Evolutionary conservation across 37 sponge, comb jelly and placozoan species (phyloP), one percentile per base, ranked within the genome.

Genomic region (Halichondria panicea): DNA sequence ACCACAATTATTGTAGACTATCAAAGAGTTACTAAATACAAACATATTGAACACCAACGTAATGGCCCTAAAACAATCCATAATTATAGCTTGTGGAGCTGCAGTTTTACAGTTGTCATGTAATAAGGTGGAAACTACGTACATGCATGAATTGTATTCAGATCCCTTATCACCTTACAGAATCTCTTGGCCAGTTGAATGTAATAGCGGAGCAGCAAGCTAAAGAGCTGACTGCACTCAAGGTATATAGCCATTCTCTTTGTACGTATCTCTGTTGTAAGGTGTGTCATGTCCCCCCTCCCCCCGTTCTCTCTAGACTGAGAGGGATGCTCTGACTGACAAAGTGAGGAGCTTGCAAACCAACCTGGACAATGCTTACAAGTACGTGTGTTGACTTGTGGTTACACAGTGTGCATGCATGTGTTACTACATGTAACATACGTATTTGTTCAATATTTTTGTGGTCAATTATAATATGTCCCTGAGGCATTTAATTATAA

Each of bases 301-400:
- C 31, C 19, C 36, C 5, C 9, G 44, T 28, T 62, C 35, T 9
- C 52, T 78, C 8, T 36, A 92, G 88, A 40, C 68, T 4, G 93
- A 87, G 77, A 71, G 77, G 33, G 89, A 84, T 75, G 78, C 52
- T 1, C 68, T 86, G 27, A 39, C 22, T 18, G 90, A 89, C 53
- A 94, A 89, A 81, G 66, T 63, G 1, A 28, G 92, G 24, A 83
- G 89, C 46, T 54, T 94, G 41, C 85, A 94, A 39, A 28, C 82
- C 19, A 88, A 87, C 60, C 70, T 94, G 70, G 95, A 94, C 82
- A 94, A 79, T 40, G 52, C 82, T 44, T 94, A 79, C 94, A 91
- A 78, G 92, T 91, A 25, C 35, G 78, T 13, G 25, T 12, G 3
- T 3, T 63, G 11, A 35, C 11, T 42, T 27, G 28, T 65, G 8